Evolutionary conservation across 2,113 vertebrate genomes (phyloP).

Genomic region (Pelobates fuscus): DNA sequence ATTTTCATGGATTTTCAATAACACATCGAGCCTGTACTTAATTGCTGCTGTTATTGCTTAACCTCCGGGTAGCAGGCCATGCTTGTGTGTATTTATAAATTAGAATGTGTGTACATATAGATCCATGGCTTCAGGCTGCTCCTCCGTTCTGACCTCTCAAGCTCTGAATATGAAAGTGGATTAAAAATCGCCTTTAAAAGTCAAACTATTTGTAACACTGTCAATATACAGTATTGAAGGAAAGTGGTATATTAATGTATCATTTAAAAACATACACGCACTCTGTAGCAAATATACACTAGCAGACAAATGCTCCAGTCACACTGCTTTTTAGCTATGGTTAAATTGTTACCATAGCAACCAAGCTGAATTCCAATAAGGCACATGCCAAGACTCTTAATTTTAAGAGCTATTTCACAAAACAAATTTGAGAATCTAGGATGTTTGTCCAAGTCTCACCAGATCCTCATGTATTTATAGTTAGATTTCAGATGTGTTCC

Average conservation of each 20-base stretch:
- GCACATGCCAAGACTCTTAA: not conserved
- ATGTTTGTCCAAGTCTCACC: too few species aligned
- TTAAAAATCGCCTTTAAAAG: not conserved
- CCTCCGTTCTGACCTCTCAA: conserved; percentile 4
- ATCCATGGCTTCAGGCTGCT: not conserved
- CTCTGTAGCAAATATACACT: not conserved
- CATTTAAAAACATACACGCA: not conserved
- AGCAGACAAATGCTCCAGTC: not conserved
- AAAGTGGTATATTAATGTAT: too few species aligned
- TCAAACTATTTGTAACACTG: too few species aligned
- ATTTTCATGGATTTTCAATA: conserved; percentile 30
- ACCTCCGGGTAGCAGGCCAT: not conserved
- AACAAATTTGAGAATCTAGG: too few species aligned
- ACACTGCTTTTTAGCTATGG: not conserved
- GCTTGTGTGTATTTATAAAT: conserved; percentile 15
- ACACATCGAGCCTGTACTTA: conserved; percentile 14
- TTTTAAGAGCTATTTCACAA: too few species aligned
- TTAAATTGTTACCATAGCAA: conserved; percentile 33
- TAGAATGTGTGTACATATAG: not conserved
- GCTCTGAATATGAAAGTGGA: conserved; percentile 15
- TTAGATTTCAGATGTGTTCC: too few species aligned
- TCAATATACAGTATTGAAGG: not conserved
- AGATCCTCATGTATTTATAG: too few species aligned
- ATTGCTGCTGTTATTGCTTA: conserved; percentile 25
- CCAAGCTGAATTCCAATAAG: not conserved